Evolutionary conservation across 1,140 invertebrate species (phyloP).

Genomic region (Holotrichia oblita): DNA sequence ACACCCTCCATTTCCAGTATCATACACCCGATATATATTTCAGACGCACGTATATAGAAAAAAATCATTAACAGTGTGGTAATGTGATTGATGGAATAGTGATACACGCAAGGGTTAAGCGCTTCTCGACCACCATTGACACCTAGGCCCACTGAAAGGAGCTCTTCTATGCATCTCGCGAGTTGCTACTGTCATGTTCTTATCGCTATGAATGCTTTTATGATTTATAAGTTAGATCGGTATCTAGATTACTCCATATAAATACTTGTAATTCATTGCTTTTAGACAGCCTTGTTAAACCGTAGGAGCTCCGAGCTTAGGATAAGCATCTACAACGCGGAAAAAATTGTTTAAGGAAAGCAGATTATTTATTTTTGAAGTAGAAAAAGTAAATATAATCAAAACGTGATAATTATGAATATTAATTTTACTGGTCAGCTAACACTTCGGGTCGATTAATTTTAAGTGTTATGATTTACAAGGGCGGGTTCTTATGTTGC

Average conservation of each 20-base stretch:
- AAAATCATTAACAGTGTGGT: slow-evolving; percentile 21
- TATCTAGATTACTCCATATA: slow-evolving; percentile 36
- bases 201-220: slow-evolving; percentile 16
- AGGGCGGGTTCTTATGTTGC: too few relatives aligned
- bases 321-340: background rate
- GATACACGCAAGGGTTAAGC: background rate
- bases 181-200: slow-evolving; percentile 32
- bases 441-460: background rate
- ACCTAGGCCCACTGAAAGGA: slow-evolving; percentile 4
- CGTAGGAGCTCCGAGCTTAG: background rate
- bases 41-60: background rate
- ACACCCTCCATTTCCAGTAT: background rate
- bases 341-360: slow-evolving; percentile 1
- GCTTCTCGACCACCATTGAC: background rate
- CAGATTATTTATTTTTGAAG: slow-evolving; percentile 24
- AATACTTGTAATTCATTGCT: slow-evolving; percentile 37
- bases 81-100: slow-evolving; percentile 35
- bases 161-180: background rate
- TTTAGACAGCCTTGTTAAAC: slow-evolving; percentile 29
- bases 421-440: background rate
- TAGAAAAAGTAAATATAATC: slow-evolving; percentile 7
- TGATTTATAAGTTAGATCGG: slow-evolving; percentile 27
- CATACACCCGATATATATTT: slow-evolving; percentile 1
- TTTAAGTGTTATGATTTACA: background rate
- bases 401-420: slow-evolving; percentile 15